These are phyloP conservation scores for Ochropacha duplaris DNA, from an alignment of 2,888 invertebrate species.

Conservation along the genomic window DNA sequence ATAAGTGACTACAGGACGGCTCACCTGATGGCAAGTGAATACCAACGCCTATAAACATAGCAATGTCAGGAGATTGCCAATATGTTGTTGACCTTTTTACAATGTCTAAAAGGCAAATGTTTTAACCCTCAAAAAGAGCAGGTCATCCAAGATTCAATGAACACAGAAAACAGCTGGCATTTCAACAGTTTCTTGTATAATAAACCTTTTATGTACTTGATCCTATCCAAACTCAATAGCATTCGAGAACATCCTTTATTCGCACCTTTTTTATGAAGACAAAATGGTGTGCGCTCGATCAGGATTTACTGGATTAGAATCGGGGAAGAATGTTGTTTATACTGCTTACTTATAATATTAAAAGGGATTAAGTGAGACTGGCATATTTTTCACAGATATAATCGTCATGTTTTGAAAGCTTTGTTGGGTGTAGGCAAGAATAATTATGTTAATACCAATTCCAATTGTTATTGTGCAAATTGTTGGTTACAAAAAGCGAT, in stretches of 20 bases:
- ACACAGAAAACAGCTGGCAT: background rate
- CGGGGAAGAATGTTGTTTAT: background rate
- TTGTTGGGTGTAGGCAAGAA: background rate
- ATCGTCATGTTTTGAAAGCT: background rate
- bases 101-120: background rate
- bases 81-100: too few relatives aligned
- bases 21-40: too few relatives aligned
- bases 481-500: background rate
- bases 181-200: conserved; percentile 2
- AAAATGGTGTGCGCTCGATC: conserved; percentile 1
- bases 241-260: background rate
- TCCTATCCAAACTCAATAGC: background rate
- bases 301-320: background rate
- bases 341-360: background rate
- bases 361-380: background rate
- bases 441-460: background rate
- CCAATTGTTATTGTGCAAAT: background rate
- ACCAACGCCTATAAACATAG: too few relatives aligned
- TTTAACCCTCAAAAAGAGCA: background rate
- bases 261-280: conserved; percentile 5
- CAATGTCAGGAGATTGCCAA: too few relatives aligned
- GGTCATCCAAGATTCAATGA: background rate
- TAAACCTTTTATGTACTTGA: background rate
- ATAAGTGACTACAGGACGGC: too few relatives aligned
- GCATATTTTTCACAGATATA: background rate